phyloP scores from a whole-genome alignment of 2,113 vertebrate genomes.

The Epinephelus lanceolatus region DNA sequence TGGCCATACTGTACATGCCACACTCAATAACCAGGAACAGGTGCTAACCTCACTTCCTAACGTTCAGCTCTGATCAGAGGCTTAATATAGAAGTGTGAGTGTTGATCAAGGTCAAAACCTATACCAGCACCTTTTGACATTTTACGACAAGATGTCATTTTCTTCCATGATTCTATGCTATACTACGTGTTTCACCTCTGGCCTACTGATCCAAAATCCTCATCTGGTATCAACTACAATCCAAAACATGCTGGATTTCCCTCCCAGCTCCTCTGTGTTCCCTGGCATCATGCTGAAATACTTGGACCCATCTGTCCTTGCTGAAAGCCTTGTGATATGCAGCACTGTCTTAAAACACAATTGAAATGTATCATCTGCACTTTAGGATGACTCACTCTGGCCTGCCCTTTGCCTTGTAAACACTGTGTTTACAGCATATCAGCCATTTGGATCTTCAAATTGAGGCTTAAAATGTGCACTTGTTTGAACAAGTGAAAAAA shows the following conservation, averaged over 20 bases:
- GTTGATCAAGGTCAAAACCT: slow-evolving; percentile 39
- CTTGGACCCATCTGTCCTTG: slow-evolving; percentile 48
- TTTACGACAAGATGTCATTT: neutral
- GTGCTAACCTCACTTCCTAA: slow-evolving; percentile 43
- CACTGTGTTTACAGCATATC: slow-evolving; percentile 15
- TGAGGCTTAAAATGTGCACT: neutral
- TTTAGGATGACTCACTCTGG: slow-evolving; percentile 42
- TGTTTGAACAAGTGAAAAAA: neutral
- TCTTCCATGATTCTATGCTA: neutral
- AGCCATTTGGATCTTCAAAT: neutral
- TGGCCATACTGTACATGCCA: slow-evolving; percentile 19
- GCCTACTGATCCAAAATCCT: slow-evolving; percentile 43
- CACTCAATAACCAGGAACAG: slow-evolving; percentile 62
- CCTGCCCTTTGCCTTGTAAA: slow-evolving; percentile 41
- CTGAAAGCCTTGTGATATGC: slow-evolving; percentile 33
- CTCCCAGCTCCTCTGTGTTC: slow-evolving; percentile 18
- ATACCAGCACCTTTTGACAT: neutral
- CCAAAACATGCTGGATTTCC: slow-evolving; percentile 19
- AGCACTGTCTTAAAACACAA: slow-evolving; percentile 36
- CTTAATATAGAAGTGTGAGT: slow-evolving; percentile 22
- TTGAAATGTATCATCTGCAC: slow-evolving; percentile 31
- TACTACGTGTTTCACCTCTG: slow-evolving; percentile 25
- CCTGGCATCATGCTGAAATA: slow-evolving; percentile 35
- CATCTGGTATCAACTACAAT: slow-evolving; percentile 43
- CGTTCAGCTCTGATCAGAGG: slow-evolving; percentile 15